Base-by-base conservation (phyloP, 2,113 vertebrate species). In the Sisor rabdophorus region DNA sequence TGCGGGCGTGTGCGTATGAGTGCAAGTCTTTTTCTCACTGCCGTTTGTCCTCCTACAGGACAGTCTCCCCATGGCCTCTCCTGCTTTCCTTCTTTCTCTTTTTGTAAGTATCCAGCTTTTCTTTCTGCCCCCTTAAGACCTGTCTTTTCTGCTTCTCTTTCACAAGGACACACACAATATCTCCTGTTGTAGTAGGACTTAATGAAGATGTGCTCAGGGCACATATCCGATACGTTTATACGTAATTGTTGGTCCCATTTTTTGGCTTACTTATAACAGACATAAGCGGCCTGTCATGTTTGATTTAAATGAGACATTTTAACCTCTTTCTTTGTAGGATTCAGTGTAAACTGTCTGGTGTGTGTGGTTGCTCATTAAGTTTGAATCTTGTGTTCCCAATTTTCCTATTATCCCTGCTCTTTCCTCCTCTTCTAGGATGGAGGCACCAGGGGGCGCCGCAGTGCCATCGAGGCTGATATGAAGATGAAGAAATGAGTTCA, bases 61-160 rank as follows among this genome's bases (percentile, higher is more conserved):
- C 95, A 97, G 94, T 95, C 95, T 98, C 93, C 96, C 97, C 93
- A 99, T 99, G 97, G 97, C 96, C 91, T 99, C 97, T 97, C 97
- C 97, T 95, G 97, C 97, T 94, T 99, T 99, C 92, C 98, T 99
- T 94, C 98, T 99, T 93, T 99, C 98, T 96, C 97, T 99, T 89
- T 99, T 99, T 98, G 98, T 99, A 98, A 99, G 98, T 99, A 98
- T 97, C 94, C 89, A 89, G 90, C 71, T 53, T 71, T 78, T 61
- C 79, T 71, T 54, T 78, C 61, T 80, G 26, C 82, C 48, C 67
- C 47, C 71, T 61, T 60, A 40, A 65, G 20, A n/a, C 53, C 36
- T 81, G 48, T 75, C 40, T 26, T 44, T 64, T 71, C 48, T 78
- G n/a, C 50, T 68, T 50, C 59, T 75, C 60, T 76, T 15, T 68